Evolutionary conservation across 2,113 vertebrate genomes (phyloP).

Genomic region (Pseudorectes ferrugineus): DNA sequence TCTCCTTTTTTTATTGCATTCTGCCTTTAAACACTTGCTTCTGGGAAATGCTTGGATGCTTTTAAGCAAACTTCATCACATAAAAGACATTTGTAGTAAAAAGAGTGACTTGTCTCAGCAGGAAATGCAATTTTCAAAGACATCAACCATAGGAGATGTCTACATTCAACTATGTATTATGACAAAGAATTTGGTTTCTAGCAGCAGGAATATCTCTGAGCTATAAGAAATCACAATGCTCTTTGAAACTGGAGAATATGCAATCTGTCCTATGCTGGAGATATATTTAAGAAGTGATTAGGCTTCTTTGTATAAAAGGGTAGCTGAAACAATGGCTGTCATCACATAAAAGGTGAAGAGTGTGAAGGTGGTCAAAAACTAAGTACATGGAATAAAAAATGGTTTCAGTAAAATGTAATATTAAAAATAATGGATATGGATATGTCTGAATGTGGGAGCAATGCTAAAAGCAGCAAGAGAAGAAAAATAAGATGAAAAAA

Average conservation of each 20-base stretch:
- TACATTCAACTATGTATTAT: conserved; percentile 15
- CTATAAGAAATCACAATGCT: conserved; percentile 5
- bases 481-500: neutral
- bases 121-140: conserved; percentile 31
- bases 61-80: conserved; percentile 26
- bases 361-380: neutral
- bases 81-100: conserved; percentile 10
- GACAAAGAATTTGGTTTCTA: conserved; percentile 32
- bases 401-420: neutral
- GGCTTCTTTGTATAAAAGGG: neutral
- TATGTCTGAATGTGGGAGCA: neutral
- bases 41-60: conserved; percentile 16
- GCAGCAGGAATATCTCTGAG: conserved; percentile 12
- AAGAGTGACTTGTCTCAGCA: conserved; percentile 11
- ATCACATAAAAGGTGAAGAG: neutral
- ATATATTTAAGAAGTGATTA: neutral
- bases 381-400: neutral
- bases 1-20: neutral
- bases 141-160: neutral
- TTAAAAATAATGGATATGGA: neutral
- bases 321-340: neutral
- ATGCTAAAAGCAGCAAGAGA: neutral
- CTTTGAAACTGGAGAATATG: conserved; percentile 12
- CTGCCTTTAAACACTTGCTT: conserved; percentile 5
- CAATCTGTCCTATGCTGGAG: neutral